Evolutionary conservation across 2,888 invertebrate genomes (phyloP), one percentile per base, ranked within the genome.

Genomic region (Agriotes lineatus): DNA sequence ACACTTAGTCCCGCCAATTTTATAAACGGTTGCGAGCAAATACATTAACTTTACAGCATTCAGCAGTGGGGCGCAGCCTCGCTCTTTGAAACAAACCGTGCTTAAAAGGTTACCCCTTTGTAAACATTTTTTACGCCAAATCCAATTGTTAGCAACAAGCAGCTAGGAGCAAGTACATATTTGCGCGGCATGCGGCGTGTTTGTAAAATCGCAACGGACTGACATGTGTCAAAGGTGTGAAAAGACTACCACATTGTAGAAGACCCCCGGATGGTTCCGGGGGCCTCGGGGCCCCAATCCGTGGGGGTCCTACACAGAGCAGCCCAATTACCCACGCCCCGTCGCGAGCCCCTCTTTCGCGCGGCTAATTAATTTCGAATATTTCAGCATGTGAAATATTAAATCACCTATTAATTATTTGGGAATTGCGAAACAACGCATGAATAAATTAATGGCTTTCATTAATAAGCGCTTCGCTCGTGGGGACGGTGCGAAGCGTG

Each of bases 291-390:
- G 25, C 25, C 25, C 20, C 14, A 16, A n/a, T 30, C 59, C 44
- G 44, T 44, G 59, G 71, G 67, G 71, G 65, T 63, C 71, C 50
- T 22, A 65, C 69, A 66, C 66, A 25, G 44, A 59, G 59, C 71
- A 59, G 65, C 67, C 71, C 71, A 71, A 71, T 71, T 71, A 71
- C 60, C 58, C 68, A 52, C 69, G 54, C 71, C 71, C 71, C 71
- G 69, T 63, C n/a, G 71, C 42, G 71, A 58, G 33, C n/a, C 33
- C 33, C 33, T 16, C 12, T 33, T 30, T 10, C 20, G 12, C 39
- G 39, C 22, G 14, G 30, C 48, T 67, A 67, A 67, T 67, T 67
- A 67, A 67, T 61, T 67, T 25, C 56, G 56, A 61, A 61, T 67
- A 61, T 67, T 67, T 67, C 61, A 54, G 54, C 56, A 61, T 54